Percentiles rank a stretch among this genome's conserved stretches.
These are phyloP conservation scores for Deilephila elpenor DNA, from an alignment of 2,888 invertebrate species.

Conservation along the genomic window DNA sequence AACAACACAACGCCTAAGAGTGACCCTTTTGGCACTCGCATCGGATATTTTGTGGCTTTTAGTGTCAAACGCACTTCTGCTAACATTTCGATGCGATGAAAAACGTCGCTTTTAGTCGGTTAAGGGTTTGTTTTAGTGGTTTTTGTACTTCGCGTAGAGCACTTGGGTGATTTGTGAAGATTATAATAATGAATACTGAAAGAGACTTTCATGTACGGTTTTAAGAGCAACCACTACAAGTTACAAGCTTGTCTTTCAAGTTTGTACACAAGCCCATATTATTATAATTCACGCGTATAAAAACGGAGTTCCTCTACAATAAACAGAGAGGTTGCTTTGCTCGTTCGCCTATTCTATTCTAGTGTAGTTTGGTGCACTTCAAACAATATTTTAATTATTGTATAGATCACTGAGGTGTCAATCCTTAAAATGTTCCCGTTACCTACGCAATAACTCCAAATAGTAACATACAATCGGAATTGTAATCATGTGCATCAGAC, in stretches of 20 bases:
- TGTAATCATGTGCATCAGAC: no score
- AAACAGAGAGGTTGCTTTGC: no score
- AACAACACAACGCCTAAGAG: slow-evolving; percentile 68
- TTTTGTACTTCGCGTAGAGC: slow-evolving; percentile 21
- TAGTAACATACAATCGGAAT: no score
- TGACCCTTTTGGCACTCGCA: slow-evolving; percentile 73
- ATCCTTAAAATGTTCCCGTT: no score
- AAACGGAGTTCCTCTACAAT: no score
- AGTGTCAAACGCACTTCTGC: slow-evolving; percentile 61
- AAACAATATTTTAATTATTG: no score
- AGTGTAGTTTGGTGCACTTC: no score
- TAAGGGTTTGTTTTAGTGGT: slow-evolving; percentile 21
- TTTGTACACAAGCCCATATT: background rate
- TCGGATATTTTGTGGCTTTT: slow-evolving; percentile 70
- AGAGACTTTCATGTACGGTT: background rate
- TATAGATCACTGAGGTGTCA: no score
- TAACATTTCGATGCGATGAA: slow-evolving; percentile 24
- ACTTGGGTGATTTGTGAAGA: background rate
- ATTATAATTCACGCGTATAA: no score
- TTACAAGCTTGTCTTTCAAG: background rate
- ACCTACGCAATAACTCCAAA: no score
- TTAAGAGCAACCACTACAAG: background rate
- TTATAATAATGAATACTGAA: slow-evolving; percentile 9
- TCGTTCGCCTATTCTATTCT: no score
- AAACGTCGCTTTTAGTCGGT: slow-evolving; percentile 21